phyloP scores from a whole-genome alignment of 2,797 vertebrate genomes.

The Cheirogaleus major region DNA sequence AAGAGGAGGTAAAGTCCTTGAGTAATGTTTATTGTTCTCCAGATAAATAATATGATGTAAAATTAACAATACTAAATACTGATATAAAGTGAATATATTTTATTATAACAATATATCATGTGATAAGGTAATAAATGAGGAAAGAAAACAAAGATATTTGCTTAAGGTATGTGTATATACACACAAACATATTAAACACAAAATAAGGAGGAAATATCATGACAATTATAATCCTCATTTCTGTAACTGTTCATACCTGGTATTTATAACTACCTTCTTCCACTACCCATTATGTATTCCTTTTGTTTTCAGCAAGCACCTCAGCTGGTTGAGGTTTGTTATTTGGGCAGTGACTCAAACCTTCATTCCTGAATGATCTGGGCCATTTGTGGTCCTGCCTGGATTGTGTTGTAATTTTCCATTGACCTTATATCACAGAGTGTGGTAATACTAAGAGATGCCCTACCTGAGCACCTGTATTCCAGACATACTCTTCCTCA shows the following conservation, averaged over 20 bases:
- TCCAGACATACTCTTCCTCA: neutral
- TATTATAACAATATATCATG: neutral
- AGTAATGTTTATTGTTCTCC: neutral
- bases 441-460: neutral
- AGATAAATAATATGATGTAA: neutral
- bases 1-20: neutral
- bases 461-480: neutral
- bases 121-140: neutral
- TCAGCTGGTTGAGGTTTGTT: neutral
- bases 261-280: neutral
- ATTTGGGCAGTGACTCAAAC: neutral
- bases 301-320: neutral
- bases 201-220: neutral
- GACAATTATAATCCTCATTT: neutral
- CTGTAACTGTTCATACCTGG: neutral
- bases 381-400: neutral
- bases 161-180: neutral
- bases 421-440: neutral
- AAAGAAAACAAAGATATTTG: neutral
- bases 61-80: neutral
- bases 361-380: neutral
- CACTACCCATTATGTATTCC: neutral
- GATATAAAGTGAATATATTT: neutral
- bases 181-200: neutral
- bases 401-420: neutral